A percentile compares a stretch with the other conserved stretches of the same genome.
Evolutionary conservation across 2,888 invertebrate genomes (phyloP).

Genomic region (Macaria notata): DNA sequence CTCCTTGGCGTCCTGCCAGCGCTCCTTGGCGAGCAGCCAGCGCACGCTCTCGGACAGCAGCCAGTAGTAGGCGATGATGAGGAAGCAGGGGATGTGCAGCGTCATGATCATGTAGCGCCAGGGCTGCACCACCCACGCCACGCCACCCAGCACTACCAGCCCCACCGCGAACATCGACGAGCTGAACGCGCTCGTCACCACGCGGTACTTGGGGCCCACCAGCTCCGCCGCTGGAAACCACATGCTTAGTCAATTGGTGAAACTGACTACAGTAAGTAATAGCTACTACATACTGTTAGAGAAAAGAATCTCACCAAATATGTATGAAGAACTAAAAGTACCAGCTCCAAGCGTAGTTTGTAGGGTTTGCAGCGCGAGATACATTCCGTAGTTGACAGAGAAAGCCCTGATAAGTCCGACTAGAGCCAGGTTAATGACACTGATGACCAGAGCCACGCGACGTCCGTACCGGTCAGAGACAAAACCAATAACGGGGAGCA

Average conservation of each 20-base stretch:
- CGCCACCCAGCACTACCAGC: conserved; percentile 84
- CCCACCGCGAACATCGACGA: conserved; percentile 88
- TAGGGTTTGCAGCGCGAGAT: conserved; percentile 75
- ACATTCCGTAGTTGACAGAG: conserved; percentile 80
- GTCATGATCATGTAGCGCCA: conserved; percentile 86
- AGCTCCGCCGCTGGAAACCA: conserved; percentile 84
- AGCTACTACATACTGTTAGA: too few species aligned
- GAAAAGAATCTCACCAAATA: conserved; percentile 56
- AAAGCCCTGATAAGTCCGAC: conserved; percentile 80
- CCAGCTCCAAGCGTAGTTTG: conserved; percentile 79
- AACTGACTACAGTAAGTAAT: too few species aligned
- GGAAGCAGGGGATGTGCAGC: conserved; percentile 85
- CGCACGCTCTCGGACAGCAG: conserved; percentile 85
- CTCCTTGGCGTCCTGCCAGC: conserved; percentile 82
- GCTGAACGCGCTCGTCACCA: conserved; percentile 85
- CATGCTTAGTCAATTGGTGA: too few species aligned
- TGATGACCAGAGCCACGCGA: conserved; percentile 71
- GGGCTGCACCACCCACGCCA: conserved; percentile 85
- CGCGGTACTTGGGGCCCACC: conserved; percentile 88
- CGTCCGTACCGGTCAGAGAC: conserved; percentile 85
- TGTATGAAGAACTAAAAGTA: conserved; percentile 76
- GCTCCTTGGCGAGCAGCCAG: conserved; percentile 88
- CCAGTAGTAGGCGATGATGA: conserved; percentile 86
- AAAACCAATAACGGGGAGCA: conserved; percentile 85
- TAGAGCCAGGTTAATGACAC: conserved; percentile 66